A percentile compares a stretch with the other conserved stretches of the same genome.
Evolutionary conservation across 2,113 vertebrate genomes (phyloP).

Genomic region (human (Homo sapiens)): GRCh38 chr1:181748001-181748500

Average conservation of each 20-base stretch:
- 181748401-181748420: not conserved
- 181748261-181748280: not conserved
- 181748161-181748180: not conserved
- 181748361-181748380: not conserved
- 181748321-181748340: no score
- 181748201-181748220: not conserved
- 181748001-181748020: not conserved
- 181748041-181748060: not conserved
- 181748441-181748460: not conserved
- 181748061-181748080: not conserved
- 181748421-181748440: not conserved
- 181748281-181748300: not conserved
- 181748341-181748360: not conserved
- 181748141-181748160: not conserved
- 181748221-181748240: not conserved
- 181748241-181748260: not conserved
- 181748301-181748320: not conserved
- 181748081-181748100: not conserved
- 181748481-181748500: not conserved
- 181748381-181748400: not conserved
- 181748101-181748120: not conserved
- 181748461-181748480: not conserved
- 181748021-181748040: accelerated
- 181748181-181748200: not conserved
- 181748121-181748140: not conserved